A percentile compares a stretch with the other conserved stretches of the same genome.
phyloP scores from a whole-genome alignment of 2,888 invertebrate species.

The Alitta virens region DNA sequence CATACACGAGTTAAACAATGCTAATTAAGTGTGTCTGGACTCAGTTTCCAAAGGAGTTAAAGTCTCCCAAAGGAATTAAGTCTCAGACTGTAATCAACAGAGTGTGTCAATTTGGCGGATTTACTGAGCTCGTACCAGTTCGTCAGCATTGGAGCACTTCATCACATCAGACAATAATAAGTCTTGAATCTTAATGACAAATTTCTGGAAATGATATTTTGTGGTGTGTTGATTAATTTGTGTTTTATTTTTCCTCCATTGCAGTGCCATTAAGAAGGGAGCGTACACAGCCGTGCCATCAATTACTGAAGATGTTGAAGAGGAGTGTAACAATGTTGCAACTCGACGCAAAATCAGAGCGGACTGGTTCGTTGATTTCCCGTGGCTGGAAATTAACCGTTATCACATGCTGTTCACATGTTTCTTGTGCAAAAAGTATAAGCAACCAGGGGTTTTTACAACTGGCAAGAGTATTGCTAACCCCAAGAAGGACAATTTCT shows the following conservation, averaged over 20 bases:
- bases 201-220: no score
- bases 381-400: slow-evolving; percentile 13
- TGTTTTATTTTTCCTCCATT: background rate
- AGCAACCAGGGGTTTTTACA: slow-evolving; percentile 9
- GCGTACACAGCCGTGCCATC: background rate
- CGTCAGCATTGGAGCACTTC: no score
- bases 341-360: background rate
- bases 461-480: slow-evolving; percentile 4
- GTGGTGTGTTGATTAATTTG: background rate
- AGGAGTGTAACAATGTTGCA: background rate
- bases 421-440: slow-evolving; percentile 1
- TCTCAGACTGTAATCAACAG: no score
- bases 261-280: background rate
- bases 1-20: no score
- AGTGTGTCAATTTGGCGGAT: no score
- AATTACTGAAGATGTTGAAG: background rate
- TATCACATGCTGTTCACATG: slow-evolving; percentile 9
- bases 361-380: slow-evolving; percentile 13
- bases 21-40: no score
- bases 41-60: no score
- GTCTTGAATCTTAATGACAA: no score
- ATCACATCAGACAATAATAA: background rate
- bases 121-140: no score
- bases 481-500: slow-evolving; percentile 9
- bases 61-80: no score